Evolutionary conservation across 2,113 vertebrate genomes (phyloP).

Genomic region (Turnix velox): DNA sequence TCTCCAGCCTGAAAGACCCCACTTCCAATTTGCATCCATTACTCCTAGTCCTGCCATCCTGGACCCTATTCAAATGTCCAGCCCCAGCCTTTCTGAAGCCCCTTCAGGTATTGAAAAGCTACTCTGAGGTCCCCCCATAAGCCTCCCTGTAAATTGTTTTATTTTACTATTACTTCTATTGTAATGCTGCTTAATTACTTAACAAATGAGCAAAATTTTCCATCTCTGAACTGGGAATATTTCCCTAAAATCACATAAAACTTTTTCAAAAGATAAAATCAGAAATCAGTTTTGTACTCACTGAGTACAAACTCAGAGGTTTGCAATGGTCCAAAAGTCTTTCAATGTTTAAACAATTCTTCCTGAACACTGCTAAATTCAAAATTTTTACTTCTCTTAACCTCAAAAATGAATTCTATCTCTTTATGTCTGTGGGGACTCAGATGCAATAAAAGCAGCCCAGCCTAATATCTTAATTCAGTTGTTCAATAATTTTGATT

Average conservation of each 20-base stretch:
- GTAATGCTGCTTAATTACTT: background rate
- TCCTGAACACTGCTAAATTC: background rate
- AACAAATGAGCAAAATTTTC: background rate
- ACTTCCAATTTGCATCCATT: no score
- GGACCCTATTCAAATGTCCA: no score
- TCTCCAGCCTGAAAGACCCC: no score
- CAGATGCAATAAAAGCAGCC: slow-evolving; percentile 12
- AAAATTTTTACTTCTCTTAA: slow-evolving; percentile 8
- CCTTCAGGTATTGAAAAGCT: no score
- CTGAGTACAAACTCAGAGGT: background rate
- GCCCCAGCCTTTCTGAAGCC: no score
- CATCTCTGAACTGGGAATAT: background rate
- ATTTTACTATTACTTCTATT: background rate
- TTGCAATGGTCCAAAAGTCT: background rate
- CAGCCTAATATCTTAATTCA: slow-evolving; percentile 65
- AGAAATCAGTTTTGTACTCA: background rate
- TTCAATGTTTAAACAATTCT: background rate
- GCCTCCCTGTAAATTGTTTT: background rate
- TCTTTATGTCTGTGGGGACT: slow-evolving; percentile 13
- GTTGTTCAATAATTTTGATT: slow-evolving; percentile 66
- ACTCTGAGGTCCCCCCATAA: no score
- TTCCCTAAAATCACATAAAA: background rate
- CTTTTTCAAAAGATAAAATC: background rate
- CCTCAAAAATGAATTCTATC: background rate
- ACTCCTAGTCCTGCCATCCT: no score